phyloP scores from a whole-genome alignment of 2,888 invertebrate species.

The Apodemia zela region DNA sequence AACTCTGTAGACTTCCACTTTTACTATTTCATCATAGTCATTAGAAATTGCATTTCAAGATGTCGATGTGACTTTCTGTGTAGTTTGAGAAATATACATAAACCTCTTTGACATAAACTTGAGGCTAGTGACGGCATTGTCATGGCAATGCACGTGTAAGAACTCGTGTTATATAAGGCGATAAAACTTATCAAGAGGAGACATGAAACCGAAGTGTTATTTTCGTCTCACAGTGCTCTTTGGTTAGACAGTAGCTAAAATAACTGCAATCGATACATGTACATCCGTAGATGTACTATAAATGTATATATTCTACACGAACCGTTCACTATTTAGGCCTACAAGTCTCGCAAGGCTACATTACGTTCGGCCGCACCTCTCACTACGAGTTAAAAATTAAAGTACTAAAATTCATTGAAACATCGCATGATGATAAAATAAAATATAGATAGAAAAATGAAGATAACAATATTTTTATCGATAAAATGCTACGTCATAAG shows the following conservation, averaged over 20 bases:
- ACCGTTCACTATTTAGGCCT: conserved; percentile 32
- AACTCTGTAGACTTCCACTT: neutral
- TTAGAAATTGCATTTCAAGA: conserved; percentile 11
- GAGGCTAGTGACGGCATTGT: conserved; percentile 28
- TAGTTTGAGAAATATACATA: neutral
- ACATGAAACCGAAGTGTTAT: conserved; percentile 41
- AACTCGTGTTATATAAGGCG: conserved; percentile 53
- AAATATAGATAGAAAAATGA: neutral
- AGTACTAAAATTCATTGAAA: neutral
- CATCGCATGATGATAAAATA: neutral
- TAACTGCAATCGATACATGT: conserved; percentile 43
- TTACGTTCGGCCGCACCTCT: conserved; percentile 27
- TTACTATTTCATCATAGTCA: neutral
- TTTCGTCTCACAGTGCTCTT: conserved; percentile 46
- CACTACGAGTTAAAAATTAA: conserved; percentile 21
- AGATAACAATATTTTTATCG: neutral
- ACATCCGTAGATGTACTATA: conserved; percentile 17
- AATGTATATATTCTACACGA: neutral
- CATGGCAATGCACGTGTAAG: conserved; percentile 47
- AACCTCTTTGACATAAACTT: no score
- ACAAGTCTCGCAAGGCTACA: conserved; percentile 30
- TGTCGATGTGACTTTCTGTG: neutral
- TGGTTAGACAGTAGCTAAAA: conserved; percentile 42
- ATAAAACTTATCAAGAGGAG: conserved; percentile 50
- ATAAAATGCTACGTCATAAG: neutral